Percentiles rank a stretch among this genome's conserved stretches.
Conservation (phyloP, 2,797 vertebrate genomes). For the Setipinna tenuifilis region DNA sequence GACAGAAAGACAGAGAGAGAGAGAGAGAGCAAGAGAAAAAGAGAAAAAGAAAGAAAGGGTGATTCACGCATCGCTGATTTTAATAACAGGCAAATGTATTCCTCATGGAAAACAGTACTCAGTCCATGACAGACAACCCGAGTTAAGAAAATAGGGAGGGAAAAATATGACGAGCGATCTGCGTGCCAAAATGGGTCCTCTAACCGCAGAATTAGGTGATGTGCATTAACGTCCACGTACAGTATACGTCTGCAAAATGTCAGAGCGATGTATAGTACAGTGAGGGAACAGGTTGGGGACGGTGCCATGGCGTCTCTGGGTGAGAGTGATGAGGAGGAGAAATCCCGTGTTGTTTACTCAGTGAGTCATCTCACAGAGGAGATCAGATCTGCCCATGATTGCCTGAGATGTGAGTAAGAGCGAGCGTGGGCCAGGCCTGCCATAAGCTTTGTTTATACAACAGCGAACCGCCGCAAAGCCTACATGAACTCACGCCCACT, state of each 20-base stretch:
- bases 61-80: slow-evolving; percentile 33
- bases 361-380: slow-evolving; percentile 53
- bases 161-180: slow-evolving; percentile 39
- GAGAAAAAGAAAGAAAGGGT: not conserved
- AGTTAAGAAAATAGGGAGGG: slow-evolving; percentile 15
- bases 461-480: slow-evolving; percentile 27
- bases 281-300: not conserved
- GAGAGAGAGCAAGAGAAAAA: too few relatives aligned
- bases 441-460: not conserved
- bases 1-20: not conserved
- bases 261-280: not conserved
- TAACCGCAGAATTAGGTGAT: slow-evolving; percentile 28
- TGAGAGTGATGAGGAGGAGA: slow-evolving; percentile 3
- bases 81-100: slow-evolving; percentile 41
- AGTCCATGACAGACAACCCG: slow-evolving; percentile 10
- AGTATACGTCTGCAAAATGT: not conserved
- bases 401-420: slow-evolving; percentile 43
- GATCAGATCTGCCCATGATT: slow-evolving; percentile 56
- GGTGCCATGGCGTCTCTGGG: not conserved
- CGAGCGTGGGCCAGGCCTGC: slow-evolving; percentile 47
- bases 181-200: slow-evolving; percentile 13
- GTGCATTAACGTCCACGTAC: slow-evolving; percentile 14
- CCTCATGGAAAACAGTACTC: slow-evolving; percentile 35
- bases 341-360: slow-evolving; percentile 46
- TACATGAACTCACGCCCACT: not conserved